Conservation (phyloP, 37 sponge, comb jelly and placozoan species). For the Beroe ovata region DNA sequence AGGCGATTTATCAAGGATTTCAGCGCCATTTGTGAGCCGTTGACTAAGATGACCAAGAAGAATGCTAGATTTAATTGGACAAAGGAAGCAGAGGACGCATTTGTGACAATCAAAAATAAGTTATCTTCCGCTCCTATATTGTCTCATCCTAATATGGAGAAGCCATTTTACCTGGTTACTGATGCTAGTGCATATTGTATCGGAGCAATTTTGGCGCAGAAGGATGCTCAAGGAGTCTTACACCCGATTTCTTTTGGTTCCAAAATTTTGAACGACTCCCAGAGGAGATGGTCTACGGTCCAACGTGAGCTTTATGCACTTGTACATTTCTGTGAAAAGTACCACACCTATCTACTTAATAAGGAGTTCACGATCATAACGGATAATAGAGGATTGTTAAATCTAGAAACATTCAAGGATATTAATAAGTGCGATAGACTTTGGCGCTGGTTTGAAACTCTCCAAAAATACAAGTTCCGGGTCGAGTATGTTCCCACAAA, state of each 20-base stretch:
- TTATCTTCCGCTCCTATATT: neutral
- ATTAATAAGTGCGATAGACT: neutral
- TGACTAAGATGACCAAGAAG: neutral
- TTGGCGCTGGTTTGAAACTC: conserved; percentile 17
- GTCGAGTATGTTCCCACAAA: neutral
- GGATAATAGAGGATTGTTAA: neutral
- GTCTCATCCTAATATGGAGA: neutral
- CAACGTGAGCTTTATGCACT: neutral
- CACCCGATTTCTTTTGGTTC: conserved; percentile 7
- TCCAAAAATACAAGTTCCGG: neutral
- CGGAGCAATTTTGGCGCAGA: neutral
- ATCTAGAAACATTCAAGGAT: neutral
- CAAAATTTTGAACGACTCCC: neutral
- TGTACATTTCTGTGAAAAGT: neutral
- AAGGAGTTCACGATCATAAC: neutral
- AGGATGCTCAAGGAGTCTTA: neutral
- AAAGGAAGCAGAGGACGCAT: neutral
- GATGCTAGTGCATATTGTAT: neutral
- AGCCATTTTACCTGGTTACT: neutral
- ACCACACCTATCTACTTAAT: neutral
- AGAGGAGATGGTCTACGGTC: neutral
- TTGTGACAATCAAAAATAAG: neutral
- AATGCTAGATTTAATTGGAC: neutral
- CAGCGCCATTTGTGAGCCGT: neutral
- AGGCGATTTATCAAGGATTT: neutral